Base-by-base conservation (phyloP, 2,888 invertebrate species). In the Dorcus parallelipipedus region DNA sequence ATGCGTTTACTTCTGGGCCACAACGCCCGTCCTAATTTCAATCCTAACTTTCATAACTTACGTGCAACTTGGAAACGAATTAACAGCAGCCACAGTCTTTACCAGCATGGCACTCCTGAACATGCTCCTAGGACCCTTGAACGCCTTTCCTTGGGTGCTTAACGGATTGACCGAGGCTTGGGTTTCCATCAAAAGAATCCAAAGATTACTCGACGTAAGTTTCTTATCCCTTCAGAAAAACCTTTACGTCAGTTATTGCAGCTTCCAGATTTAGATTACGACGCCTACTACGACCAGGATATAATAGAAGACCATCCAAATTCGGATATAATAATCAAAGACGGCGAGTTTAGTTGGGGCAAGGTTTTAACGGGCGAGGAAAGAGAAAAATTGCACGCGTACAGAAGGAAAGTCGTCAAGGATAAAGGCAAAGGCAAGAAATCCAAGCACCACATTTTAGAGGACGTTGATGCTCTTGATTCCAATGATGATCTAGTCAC, bases 1-100 rank as follows among this genome's bases (percentile, higher is more conserved):
- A 60, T 99, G 98, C 79, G 98, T 99, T 9, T 98, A 95, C 76
- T 91, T 99, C 77, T 99, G 98, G 98, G 98, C 98, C 0, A 95
- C 95, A 0, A 97, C 97, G 6, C 98, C 98, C 0, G 93, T 97
- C 26, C 75, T 95, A 17, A 93, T 95, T 69, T 89, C 93, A 2
- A 85, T 94, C 58, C 80, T 94, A 8, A 95, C 94, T 0, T 90
- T 95, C 70, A 85, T 86, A 9, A 87, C 89, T 6, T 93, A 91
- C 70, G 86, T 88, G 26, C 76, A 90, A n/a, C 74, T 92, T 65
- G 89, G 94, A 59, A 83, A 90, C 80, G 80, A 85, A 49, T 82
- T 98, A 8, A 89, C 89, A 49, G 95, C 97, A 2, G 90, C 96
- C 20, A 94, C 90, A 55, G 95, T 90, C 64, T 99, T 98, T 72